Evolutionary conservation across 2,113 vertebrate genomes (phyloP).

Genomic region (Nerophis lumbriciformis): DNA sequence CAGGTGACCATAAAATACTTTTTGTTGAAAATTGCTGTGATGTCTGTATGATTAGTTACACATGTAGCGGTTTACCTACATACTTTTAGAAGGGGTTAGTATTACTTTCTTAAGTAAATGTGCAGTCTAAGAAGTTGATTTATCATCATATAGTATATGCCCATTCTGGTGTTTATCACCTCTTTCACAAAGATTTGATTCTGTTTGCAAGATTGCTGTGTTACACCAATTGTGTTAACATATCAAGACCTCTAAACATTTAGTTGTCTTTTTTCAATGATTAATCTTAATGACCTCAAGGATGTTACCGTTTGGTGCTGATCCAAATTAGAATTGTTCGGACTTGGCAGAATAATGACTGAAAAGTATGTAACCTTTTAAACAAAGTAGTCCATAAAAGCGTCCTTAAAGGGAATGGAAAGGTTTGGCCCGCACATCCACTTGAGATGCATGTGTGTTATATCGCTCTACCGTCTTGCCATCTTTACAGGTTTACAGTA

Average conservation of each 20-base stretch:
- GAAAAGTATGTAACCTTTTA: slow-evolving; percentile 1
- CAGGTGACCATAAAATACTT: too few relatives aligned
- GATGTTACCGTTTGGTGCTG: slow-evolving; percentile 2
- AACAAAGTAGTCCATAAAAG: slow-evolving; percentile 3
- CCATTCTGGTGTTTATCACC: too few relatives aligned
- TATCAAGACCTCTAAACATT: not conserved
- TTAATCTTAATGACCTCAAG: not conserved
- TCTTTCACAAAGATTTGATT: too few relatives aligned
- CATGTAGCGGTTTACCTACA: too few relatives aligned
- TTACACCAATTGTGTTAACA: not conserved
- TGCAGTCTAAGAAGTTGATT: too few relatives aligned
- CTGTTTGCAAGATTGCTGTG: not conserved
- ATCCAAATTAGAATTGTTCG: slow-evolving; percentile 9
- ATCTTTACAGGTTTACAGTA: slow-evolving; percentile 20
- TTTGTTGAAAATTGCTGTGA: too few relatives aligned
- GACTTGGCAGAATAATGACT: not conserved
- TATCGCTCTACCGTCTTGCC: not conserved
- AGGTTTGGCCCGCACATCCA: not conserved
- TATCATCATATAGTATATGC: too few relatives aligned
- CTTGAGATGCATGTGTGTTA: slow-evolving; percentile 1
- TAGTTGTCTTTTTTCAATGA: not conserved
- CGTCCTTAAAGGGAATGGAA: not conserved
- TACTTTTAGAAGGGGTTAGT: too few relatives aligned
- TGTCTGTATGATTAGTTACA: too few relatives aligned
- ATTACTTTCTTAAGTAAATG: too few relatives aligned